Conservation (phyloP, 1,140 invertebrate species). For the Heliconius himera region DNA sequence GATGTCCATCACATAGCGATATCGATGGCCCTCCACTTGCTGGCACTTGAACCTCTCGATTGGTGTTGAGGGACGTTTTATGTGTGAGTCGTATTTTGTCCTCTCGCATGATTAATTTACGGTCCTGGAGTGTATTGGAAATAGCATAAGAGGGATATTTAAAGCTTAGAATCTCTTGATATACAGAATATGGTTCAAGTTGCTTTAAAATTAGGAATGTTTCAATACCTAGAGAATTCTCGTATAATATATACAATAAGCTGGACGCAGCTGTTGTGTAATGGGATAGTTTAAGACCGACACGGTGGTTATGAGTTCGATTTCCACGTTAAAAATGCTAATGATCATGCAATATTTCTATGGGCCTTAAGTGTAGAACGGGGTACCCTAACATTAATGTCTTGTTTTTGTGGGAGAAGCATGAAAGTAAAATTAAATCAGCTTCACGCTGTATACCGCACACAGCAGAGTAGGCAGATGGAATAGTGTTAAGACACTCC, state of each 20-base stretch:
- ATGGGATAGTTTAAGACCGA: no score
- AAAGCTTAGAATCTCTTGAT: neutral
- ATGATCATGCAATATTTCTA: no score
- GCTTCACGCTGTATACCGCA: no score
- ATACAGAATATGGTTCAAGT: neutral
- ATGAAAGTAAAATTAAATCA: neutral
- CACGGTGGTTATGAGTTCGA: no score
- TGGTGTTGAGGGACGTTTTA: conserved; percentile 6
- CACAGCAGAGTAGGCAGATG: no score
- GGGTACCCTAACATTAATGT: neutral
- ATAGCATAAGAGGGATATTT: conserved; percentile 3
- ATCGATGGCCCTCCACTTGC: neutral
- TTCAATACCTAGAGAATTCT: neutral
- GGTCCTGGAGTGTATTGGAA: neutral
- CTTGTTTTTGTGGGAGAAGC: neutral
- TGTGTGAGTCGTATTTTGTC: conserved; percentile 6
- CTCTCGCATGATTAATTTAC: conserved; percentile 4
- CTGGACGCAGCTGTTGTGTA: no score
- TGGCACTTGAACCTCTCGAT: neutral
- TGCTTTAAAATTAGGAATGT: neutral
- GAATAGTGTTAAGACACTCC: no score
- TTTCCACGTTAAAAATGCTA: no score
- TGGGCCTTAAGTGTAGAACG: no score
- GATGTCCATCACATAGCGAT: neutral
- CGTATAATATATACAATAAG: neutral